Evolutionary conservation across 2,113 vertebrate genomes (phyloP).

Genomic region (Thalassarche chlororhynchos): DNA sequence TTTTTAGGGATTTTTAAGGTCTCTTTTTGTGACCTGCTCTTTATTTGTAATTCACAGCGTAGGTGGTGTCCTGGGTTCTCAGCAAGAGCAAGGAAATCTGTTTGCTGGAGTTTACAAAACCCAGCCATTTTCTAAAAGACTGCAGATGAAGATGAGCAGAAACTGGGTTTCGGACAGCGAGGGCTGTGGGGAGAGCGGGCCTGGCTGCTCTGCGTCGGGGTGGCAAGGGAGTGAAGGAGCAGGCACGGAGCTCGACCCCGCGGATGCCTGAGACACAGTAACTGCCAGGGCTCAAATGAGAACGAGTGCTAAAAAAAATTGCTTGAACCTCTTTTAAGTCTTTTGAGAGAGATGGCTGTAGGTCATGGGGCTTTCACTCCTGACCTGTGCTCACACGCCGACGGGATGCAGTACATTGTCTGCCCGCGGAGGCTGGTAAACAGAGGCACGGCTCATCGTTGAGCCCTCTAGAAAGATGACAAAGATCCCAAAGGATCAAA

Average conservation of each 20-base stretch:
- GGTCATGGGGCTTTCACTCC: background rate
- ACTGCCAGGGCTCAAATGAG: background rate
- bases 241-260: fast-evolving
- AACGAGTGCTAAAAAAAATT: background rate
- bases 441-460: fast-evolving
- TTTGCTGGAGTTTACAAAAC: background rate
- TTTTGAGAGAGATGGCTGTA: background rate
- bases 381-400: background rate
- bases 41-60: background rate
- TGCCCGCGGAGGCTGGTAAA: background rate
- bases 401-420: fast-evolving
- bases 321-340: background rate
- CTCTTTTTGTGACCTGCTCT: background rate
- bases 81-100: background rate
- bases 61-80: background rate
- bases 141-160: background rate
- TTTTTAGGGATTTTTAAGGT: background rate
- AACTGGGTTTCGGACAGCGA: background rate
- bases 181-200: background rate
- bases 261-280: background rate
- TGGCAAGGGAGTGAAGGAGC: background rate
- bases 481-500: background rate
- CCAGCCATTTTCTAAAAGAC: background rate
- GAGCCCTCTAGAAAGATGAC: background rate
- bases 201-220: background rate